Conservation (phyloP, 2,888 invertebrate genomes). For the Aethes cnicana region DNA sequence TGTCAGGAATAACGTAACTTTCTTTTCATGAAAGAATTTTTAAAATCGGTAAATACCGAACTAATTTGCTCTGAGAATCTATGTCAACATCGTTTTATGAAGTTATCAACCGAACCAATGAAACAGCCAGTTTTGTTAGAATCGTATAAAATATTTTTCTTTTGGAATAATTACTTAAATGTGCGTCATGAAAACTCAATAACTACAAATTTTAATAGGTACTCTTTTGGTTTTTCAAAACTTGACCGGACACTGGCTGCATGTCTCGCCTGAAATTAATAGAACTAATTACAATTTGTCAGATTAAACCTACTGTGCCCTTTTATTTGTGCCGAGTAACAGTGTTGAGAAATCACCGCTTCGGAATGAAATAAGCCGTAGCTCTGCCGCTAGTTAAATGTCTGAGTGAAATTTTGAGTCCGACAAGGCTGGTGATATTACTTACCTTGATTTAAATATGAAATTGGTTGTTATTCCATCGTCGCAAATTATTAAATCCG, state of each 20-base stretch:
- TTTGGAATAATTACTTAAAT: too few relatives aligned
- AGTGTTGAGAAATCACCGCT: conserved; percentile 30
- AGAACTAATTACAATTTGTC: too few relatives aligned
- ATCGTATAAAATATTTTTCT: neutral
- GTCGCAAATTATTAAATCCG: conserved; percentile 25
- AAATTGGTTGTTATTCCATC: conserved; percentile 28
- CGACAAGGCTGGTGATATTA: conserved; percentile 23
- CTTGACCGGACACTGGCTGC: too few relatives aligned
- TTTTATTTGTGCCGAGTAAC: conserved; percentile 1
- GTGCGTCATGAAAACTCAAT: too few relatives aligned
- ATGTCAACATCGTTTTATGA: too few relatives aligned
- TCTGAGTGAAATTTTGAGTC: conserved; percentile 29
- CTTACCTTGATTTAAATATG: conserved; percentile 29
- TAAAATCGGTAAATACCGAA: too few relatives aligned
- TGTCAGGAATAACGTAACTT: too few relatives aligned
- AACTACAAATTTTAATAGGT: too few relatives aligned
- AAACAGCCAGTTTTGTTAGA: neutral
- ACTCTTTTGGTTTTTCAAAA: too few relatives aligned
- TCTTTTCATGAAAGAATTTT: too few relatives aligned
- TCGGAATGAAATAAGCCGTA: conserved; percentile 30
- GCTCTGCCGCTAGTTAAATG: conserved; percentile 26
- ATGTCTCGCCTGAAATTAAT: neutral
- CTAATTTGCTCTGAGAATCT: too few relatives aligned
- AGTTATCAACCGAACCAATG: neutral
- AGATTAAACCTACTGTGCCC: conserved; percentile 9